phyloP scores from a whole-genome alignment of 2,113 vertebrate genomes.

The Bucco capensis region DNA sequence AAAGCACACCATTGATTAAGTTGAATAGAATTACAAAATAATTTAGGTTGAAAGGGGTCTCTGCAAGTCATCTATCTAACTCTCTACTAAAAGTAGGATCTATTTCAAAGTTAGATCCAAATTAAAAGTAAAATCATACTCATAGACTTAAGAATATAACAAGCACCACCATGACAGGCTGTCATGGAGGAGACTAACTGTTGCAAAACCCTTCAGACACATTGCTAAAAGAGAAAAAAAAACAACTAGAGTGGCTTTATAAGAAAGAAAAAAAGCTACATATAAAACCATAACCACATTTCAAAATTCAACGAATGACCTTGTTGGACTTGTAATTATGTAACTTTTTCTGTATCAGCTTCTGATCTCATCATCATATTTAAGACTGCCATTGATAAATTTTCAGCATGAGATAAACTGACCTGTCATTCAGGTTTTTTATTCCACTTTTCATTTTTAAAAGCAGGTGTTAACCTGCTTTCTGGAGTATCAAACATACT shows the following conservation, averaged over 20 bases:
- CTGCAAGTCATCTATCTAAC: not conserved
- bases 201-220: not conserved
- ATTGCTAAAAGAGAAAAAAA: not conserved
- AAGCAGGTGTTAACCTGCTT: not conserved
- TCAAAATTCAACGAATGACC: not conserved
- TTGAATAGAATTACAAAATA: not conserved
- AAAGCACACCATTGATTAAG: not conserved
- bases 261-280: not conserved
- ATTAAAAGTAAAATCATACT: not conserved
- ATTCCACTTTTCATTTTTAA: not conserved
- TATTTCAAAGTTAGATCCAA: not conserved
- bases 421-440: fast-evolving
- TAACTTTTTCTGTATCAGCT: not conserved
- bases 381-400: not conserved
- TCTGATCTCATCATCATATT: not conserved
- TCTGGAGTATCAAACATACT: not conserved
- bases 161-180: not conserved
- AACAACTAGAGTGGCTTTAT: fast-evolving
- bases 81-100: not conserved
- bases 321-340: not conserved
- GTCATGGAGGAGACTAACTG: not conserved
- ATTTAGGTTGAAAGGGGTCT: not conserved
- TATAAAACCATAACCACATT: not conserved
- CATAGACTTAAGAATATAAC: not conserved
- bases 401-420: not conserved